phyloP scores from a whole-genome alignment of 2,888 invertebrate genomes.

The Busseola fusca region DNA sequence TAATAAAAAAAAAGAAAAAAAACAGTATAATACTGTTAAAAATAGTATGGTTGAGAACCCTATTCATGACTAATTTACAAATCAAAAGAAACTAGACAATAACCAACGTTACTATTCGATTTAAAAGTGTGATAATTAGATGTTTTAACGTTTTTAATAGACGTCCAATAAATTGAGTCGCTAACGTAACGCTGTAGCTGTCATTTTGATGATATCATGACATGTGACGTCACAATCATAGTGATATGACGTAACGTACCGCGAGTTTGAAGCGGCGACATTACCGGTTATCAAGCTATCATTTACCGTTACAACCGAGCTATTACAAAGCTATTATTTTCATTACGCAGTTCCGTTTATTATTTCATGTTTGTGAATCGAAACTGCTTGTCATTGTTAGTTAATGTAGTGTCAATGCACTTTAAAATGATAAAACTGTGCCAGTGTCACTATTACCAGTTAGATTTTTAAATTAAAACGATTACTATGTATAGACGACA shows the following conservation, averaged over 20 bases:
- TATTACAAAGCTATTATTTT: slow-evolving; percentile 36
- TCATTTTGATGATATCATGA: slow-evolving; percentile 8
- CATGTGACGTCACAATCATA: slow-evolving; percentile 32
- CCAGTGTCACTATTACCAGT: slow-evolving; percentile 13
- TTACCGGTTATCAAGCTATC: slow-evolving; percentile 27
- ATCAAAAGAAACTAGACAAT: too few relatives aligned
- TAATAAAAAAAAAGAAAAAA: too few relatives aligned
- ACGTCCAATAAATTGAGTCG: not conserved
- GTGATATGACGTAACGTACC: slow-evolving; percentile 40
- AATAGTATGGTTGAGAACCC: too few relatives aligned
- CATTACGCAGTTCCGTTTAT: slow-evolving; percentile 42
- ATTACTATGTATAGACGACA: not conserved
- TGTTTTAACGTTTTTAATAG: slow-evolving; percentile 11
- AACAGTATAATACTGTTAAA: too few relatives aligned
- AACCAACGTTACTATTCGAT: too few relatives aligned
- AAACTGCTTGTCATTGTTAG: slow-evolving; percentile 31
- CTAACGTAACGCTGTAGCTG: not conserved
- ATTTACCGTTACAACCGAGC: slow-evolving; percentile 35
- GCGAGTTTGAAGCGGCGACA: slow-evolving; percentile 12
- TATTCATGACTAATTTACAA: too few relatives aligned
- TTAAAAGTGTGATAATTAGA: too few relatives aligned
- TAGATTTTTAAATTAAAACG: not conserved
- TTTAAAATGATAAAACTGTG: slow-evolving; percentile 28
- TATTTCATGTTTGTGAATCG: slow-evolving; percentile 7
- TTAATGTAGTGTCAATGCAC: slow-evolving; percentile 41